phyloP scores from a whole-genome alignment of 2,888 invertebrate genomes.

The Leptogaster cylindrica region DNA sequence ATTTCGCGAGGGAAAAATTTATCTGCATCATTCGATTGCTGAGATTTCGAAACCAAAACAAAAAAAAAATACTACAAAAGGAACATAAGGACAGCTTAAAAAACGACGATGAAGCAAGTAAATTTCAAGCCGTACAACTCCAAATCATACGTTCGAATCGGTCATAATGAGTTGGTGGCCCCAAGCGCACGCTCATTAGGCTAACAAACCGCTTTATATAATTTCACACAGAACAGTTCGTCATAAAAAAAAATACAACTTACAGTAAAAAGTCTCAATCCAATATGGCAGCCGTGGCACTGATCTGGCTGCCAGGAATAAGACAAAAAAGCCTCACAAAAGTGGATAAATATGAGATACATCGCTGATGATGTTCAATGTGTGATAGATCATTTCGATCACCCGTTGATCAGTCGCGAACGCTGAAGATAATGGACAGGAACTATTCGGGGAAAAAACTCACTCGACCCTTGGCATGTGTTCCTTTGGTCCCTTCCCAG shows the following conservation, averaged over 20 bases:
- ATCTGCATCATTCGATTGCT: background rate
- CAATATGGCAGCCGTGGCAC: conserved; percentile 27
- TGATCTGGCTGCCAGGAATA: background rate
- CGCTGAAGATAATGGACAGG: conserved; percentile 25
- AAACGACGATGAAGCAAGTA: background rate
- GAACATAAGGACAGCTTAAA: no score
- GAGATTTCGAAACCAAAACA: background rate
- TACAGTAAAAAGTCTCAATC: background rate
- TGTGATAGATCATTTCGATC: conserved; percentile 42
- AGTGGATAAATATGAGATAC: conserved; percentile 40
- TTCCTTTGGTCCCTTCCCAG: background rate
- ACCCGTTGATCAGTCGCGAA: conserved; percentile 40
- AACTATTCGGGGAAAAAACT: conserved; percentile 27
- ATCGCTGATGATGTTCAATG: conserved; percentile 37
- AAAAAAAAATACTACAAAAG: background rate
- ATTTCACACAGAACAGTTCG: conserved; percentile 27
- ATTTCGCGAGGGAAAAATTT: background rate
- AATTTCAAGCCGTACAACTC: conserved; percentile 5
- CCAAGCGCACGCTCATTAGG: conserved; percentile 51
- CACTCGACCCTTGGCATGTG: conserved; percentile 31
- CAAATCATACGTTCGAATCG: conserved; percentile 42
- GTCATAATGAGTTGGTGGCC: conserved; percentile 52
- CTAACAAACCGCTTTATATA: conserved; percentile 48
- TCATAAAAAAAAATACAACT: conserved; percentile 23
- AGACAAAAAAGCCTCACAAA: no score